Conservation (phyloP, 2,797 vertebrate genomes). For the Holocentrus rufus region DNA sequence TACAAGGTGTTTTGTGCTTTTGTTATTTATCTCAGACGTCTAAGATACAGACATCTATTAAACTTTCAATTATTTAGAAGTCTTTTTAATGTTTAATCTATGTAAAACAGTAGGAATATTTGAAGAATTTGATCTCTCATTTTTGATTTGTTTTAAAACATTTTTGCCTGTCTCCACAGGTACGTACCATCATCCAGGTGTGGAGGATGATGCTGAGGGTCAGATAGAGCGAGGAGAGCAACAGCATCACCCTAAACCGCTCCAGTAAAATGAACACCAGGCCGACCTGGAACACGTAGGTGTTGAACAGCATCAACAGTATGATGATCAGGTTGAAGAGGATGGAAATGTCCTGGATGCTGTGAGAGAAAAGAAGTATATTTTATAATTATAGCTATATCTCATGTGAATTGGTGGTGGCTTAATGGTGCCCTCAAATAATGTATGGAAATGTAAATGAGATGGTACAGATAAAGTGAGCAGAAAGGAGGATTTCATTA, state of each 20-base stretch:
- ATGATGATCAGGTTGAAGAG: constrained; percentile 94
- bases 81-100: too few species aligned
- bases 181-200: constrained; percentile 88
- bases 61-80: too few species aligned
- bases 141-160: too few species aligned
- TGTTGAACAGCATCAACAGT: constrained; percentile 97
- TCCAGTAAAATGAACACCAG: constrained; percentile 89
- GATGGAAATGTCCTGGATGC: constrained; percentile 91
- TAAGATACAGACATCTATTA: too few species aligned
- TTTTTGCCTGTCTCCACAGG: background rate
- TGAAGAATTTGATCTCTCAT: too few species aligned
- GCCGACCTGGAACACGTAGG: constrained; percentile 94
- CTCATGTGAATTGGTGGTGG: too few species aligned
- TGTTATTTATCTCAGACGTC: too few species aligned
- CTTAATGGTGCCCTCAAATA: too few species aligned
- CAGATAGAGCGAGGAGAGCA: constrained; percentile 86
- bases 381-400: too few species aligned
- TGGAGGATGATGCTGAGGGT: constrained; percentile 90
- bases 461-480: constrained; percentile 1
- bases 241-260: constrained; percentile 89
- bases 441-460: too few species aligned
- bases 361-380: constrained; percentile 53
- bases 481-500: constrained; percentile 1
- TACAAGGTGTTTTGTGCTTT: too few species aligned
- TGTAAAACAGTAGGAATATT: too few species aligned